Conservation (phyloP, 2,113 vertebrate genomes). For the Osmerus mordax region DNA sequence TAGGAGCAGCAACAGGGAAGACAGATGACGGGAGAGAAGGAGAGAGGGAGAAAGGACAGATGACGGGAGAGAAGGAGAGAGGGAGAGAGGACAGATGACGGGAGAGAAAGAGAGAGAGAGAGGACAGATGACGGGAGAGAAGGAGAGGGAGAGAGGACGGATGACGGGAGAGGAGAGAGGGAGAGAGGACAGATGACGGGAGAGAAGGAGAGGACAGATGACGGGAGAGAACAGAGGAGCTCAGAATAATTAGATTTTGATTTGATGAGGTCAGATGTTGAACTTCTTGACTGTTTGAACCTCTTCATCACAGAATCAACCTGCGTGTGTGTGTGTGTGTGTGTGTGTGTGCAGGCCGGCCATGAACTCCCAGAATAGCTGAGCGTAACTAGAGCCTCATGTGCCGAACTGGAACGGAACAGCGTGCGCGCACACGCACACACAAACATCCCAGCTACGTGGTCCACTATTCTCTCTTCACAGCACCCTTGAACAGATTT, state of each 20-base stretch:
- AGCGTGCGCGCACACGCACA: background rate
- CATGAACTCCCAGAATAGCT: constrained; percentile 53
- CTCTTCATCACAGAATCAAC: constrained; percentile 29
- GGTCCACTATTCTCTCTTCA: background rate
- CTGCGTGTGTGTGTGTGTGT: constrained; percentile 10
- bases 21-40: background rate
- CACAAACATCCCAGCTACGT: background rate
- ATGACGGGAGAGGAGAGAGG: too few species aligned
- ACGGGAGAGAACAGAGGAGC: too few species aligned
- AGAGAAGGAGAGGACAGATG: too few species aligned
- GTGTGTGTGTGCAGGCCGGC: background rate
- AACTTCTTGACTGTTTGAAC: constrained; percentile 12
- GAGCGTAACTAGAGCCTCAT: constrained; percentile 51
- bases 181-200: too few species aligned
- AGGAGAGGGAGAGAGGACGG: too few species aligned
- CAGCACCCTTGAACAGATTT: background rate
- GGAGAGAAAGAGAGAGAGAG: too few species aligned
- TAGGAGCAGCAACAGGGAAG: background rate
- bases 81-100: too few species aligned
- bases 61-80: too few species aligned
- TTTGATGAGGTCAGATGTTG: constrained; percentile 28
- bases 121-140: too few species aligned
- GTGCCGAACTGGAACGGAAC: constrained; percentile 24
- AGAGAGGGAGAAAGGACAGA: too few species aligned
- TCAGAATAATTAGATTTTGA: too few species aligned